Base-by-base conservation (phyloP, 2,113 vertebrate genomes). In the Gnathonemus longibarbis region DNA sequence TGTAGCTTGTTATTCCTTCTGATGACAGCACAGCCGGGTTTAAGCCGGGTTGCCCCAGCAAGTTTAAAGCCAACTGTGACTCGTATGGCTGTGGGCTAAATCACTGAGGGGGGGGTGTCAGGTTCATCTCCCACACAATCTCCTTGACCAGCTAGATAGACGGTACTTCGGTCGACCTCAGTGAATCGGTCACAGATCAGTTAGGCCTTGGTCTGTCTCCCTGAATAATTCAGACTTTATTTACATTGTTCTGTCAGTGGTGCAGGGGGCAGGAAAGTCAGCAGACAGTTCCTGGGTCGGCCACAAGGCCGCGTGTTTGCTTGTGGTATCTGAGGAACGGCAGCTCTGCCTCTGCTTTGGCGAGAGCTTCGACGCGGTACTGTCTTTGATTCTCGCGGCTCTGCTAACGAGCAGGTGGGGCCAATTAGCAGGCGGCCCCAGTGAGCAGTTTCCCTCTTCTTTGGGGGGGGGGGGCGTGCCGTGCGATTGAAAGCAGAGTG, bases 401-500 rank as follows among this genome's bases (percentile, higher is more conserved):
- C 27, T 88, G 56, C 56, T 92, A 86, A 89, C 48, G 35, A 88
- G 86, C 27, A 21, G 50, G 56, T 85, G n/a, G 31, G 49, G 50
- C 13, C 24, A 31, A 31, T 49, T 52, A 84, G 45, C 80, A 5
- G n/a, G 90, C 56, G 9, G 39, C 45, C 74, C 84, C 7, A 1
- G 35, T 5, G 10, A 42, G 89, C 86, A 83, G 0, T 13, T 21
- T 58, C 2, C 62, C 27, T 48, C 91, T 92, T 92, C 48, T 39
- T 19, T 2, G 27, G 31, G 62, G 52, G 39, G 3, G 48, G 85
- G 62, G 52, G 39, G 3, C 35, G 85, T 62, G 50, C 90, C 91
- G 93, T 91, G 92, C 97, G 97, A 98, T 98, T 97, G 96, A 96
- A 97, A 97, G 96, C 98, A 98, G 97, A 97, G 96, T 93, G 95